Conservation (phyloP, 2,888 invertebrate genomes). For the Pristionchus exspectatus region DNA sequence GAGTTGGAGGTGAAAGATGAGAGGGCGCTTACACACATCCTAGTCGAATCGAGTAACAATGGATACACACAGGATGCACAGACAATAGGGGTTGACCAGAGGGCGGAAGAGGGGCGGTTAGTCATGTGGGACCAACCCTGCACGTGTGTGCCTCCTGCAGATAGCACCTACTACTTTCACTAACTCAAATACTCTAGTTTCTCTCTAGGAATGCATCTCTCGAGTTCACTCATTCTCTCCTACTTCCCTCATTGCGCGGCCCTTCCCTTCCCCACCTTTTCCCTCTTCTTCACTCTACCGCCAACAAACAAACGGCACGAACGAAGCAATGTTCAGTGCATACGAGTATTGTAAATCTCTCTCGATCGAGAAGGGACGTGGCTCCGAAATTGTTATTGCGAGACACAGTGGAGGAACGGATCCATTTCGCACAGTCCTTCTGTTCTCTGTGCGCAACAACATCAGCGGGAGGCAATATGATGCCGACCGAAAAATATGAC, state of each 20-base stretch:
- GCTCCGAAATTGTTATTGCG: not conserved
- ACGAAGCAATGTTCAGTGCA: not conserved
- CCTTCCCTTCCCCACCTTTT: not conserved
- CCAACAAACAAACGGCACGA: constrained; percentile 42
- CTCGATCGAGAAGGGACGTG: not conserved
- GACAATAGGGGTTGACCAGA: not conserved
- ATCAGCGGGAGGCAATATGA: not conserved
- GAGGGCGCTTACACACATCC: not conserved
- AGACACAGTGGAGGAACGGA: not conserved
- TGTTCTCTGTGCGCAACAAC: not conserved
- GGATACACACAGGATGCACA: not conserved
- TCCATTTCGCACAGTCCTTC: not conserved
- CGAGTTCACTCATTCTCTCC: not conserved
- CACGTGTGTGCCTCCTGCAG: not conserved
- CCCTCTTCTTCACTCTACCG: not conserved
- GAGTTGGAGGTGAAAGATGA: not conserved
- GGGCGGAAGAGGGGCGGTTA: not conserved
- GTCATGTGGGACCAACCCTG: not conserved
- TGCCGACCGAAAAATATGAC: not conserved
- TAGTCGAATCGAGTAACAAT: not conserved
- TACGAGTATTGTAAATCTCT: not conserved
- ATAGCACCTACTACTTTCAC: not conserved
- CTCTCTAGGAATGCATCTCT: not conserved
- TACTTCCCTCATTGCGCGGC: not conserved
- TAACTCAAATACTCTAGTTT: constrained; percentile 7